These are phyloP conservation scores for Alligator sinensis DNA, from an alignment of 2,113 vertebrate genomes.

Conservation along the genomic window DNA sequence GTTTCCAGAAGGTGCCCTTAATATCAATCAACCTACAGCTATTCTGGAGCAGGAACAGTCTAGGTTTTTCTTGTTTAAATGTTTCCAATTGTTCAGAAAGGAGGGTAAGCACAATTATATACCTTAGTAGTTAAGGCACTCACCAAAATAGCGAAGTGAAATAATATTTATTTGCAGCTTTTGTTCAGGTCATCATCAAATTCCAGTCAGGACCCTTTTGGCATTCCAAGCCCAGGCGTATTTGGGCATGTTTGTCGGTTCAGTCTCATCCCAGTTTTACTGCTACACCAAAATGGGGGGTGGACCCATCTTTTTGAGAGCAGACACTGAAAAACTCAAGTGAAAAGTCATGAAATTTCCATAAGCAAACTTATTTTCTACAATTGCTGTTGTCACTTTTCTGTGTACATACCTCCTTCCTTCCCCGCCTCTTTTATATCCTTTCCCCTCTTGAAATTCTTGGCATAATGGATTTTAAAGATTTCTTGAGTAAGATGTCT, in stretches of 20 bases:
- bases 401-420: neutral
- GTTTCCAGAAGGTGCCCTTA: no score
- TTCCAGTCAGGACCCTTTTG: neutral
- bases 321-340: neutral
- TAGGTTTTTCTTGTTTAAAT: neutral
- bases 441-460: neutral
- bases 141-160: no score
- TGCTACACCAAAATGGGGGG: neutral
- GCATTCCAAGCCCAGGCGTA: neutral
- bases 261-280: neutral
- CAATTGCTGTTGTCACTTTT: neutral
- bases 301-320: neutral
- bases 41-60: no score
- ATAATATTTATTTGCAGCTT: neutral
- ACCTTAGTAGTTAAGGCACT: no score
- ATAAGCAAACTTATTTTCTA: neutral
- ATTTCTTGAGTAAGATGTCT: neutral
- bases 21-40: no score
- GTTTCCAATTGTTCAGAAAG: neutral
- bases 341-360: neutral
- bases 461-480: neutral
- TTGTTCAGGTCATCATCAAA: neutral
- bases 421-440: neutral
- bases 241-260: neutral
- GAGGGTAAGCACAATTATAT: neutral